phyloP scores from a whole-genome alignment of 2,888 invertebrate species.

The Anoncus sp. region DNA sequence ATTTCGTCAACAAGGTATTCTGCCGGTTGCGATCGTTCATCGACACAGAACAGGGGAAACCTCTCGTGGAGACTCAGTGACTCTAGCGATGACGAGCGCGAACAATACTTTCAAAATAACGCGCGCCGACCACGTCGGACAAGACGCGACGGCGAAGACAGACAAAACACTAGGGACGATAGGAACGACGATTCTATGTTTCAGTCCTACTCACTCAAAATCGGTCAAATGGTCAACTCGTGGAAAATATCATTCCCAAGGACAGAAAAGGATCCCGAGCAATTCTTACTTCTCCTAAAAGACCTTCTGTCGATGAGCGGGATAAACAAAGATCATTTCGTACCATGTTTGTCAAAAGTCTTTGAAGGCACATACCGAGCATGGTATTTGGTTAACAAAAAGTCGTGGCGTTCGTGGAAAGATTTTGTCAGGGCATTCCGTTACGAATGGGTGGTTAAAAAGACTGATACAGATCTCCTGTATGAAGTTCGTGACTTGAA shows the following conservation, averaged over 20 bases:
- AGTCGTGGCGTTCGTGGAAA: conserved; percentile 38
- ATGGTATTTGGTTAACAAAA: conserved; percentile 4
- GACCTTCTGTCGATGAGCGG: conserved; percentile 1
- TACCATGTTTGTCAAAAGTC: conserved; percentile 4
- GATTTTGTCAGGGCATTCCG: conserved; percentile 52
- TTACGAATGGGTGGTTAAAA: conserved; percentile 45
- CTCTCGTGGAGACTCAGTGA: conserved; percentile 2
- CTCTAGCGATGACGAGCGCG: conserved; percentile 2
- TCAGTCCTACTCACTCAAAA: not conserved
- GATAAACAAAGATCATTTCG: conserved; percentile 1
- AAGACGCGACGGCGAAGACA: not conserved
- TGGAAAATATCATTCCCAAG: conserved; percentile 2
- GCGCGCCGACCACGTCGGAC: not conserved
- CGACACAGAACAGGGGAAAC: not conserved
- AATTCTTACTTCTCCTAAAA: conserved; percentile 1
- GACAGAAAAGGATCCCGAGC: not conserved
- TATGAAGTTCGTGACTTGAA: conserved; percentile 44
- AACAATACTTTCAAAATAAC: not conserved
- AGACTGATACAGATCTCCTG: conserved; percentile 41
- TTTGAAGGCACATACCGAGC: conserved; percentile 1
- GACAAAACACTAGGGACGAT: not conserved
- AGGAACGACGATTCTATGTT: conserved; percentile 2
- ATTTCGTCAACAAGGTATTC: not conserved
- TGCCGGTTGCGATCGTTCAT: not conserved
- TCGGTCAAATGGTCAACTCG: conserved; percentile 2